phyloP scores from a whole-genome alignment of 2,797 vertebrate species.

The Danio kyathit region DNA sequence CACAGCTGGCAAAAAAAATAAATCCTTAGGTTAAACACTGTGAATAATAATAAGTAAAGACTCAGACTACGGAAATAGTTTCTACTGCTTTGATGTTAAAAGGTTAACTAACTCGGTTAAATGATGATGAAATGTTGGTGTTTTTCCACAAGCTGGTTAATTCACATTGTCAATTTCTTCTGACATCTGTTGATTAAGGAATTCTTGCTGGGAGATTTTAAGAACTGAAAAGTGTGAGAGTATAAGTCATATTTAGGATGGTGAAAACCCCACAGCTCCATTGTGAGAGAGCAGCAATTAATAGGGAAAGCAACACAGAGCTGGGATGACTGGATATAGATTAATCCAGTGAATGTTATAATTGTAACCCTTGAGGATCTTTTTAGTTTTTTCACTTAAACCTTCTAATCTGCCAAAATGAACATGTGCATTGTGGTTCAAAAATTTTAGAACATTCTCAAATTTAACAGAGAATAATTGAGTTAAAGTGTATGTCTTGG shows the following conservation, averaged over 20 bases:
- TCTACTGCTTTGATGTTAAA: not conserved
- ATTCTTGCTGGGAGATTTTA: not conserved
- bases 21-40: not conserved
- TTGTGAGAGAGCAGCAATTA: conserved; percentile 5
- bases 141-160: not conserved
- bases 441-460: not conserved
- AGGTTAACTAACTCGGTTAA: not conserved
- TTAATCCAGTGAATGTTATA: conserved; percentile 33
- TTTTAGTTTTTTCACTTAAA: not conserved
- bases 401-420: not conserved
- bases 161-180: not conserved
- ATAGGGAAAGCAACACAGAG: not conserved
- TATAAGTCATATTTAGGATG: not conserved
- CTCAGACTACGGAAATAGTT: not conserved
- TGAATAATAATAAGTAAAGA: not conserved
- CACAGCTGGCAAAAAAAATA: not conserved
- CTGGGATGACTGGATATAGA: conserved; percentile 41
- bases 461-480: not conserved
- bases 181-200: not conserved
- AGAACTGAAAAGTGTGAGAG: too few species aligned
- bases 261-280: conserved; percentile 17
- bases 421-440: not conserved
- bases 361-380: not conserved
- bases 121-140: not conserved
- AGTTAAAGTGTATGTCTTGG: too few species aligned